phyloP scores from a whole-genome alignment of 2,113 vertebrate genomes.

The Stomatorhinus ivindoensis region DNA sequence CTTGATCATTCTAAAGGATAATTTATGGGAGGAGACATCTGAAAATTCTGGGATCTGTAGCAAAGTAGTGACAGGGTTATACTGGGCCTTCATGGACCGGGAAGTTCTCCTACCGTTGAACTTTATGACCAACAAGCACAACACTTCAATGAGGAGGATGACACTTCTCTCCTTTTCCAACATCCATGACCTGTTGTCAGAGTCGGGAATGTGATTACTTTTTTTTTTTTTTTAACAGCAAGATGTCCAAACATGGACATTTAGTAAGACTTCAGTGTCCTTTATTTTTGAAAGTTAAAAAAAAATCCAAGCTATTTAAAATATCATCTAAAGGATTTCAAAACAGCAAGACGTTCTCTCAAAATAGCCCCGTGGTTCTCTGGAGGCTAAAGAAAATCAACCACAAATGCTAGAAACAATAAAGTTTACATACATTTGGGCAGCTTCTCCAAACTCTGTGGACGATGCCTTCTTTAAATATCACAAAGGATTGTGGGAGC shows the following conservation, averaged over 20 bases:
- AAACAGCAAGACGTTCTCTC: background rate
- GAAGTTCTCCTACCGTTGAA: background rate
- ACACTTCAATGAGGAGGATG: background rate
- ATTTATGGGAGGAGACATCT: background rate
- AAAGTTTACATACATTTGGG: background rate
- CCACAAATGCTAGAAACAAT: background rate
- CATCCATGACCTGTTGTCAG: background rate
- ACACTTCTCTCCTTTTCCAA: background rate
- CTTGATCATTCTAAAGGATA: background rate
- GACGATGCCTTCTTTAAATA: background rate
- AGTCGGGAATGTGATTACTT: background rate
- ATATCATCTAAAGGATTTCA: conserved; percentile 3
- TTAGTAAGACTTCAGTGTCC: background rate
- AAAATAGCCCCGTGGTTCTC: conserved; percentile 9
- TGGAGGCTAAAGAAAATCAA: background rate
- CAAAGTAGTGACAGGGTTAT: background rate
- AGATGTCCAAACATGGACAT: conserved; percentile 15
- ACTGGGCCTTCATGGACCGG: background rate
- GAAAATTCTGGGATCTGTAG: background rate
- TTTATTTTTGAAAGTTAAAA: conserved; percentile 10
- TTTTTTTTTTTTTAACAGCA: background rate
- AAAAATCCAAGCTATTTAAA: background rate
- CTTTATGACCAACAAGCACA: background rate
- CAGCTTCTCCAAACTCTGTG: background rate
- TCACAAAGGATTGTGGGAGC: background rate